These are phyloP conservation scores for Yponomeuta evonymella DNA, from an alignment of 2,888 invertebrate species.

Conservation along the genomic window DNA sequence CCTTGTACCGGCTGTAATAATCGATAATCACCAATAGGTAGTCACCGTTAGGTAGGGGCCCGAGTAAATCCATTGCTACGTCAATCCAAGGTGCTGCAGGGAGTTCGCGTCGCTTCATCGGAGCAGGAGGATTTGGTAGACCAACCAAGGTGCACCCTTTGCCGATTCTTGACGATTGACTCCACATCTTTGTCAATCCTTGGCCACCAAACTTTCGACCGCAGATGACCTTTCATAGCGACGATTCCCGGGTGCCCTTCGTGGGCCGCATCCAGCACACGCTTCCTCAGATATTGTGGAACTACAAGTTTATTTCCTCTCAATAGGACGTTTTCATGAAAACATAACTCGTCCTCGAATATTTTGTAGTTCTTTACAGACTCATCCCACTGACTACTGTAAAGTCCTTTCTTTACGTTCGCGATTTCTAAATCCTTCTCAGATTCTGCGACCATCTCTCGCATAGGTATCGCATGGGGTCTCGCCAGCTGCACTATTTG, in stretches of 20 bases:
- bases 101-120: constrained; percentile 26
- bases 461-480: constrained; percentile 16
- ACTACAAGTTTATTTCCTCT: constrained; percentile 14
- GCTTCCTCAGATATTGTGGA: constrained; percentile 16
- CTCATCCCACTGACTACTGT: constrained; percentile 15
- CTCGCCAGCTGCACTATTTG: constrained; percentile 14
- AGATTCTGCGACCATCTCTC: constrained; percentile 6
- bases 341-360: constrained; percentile 13
- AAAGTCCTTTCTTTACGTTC: constrained; percentile 18
- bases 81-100: constrained; percentile 27
- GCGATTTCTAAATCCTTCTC: constrained; percentile 14
- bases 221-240: constrained; percentile 21
- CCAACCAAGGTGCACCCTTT: constrained; percentile 24
- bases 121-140: constrained; percentile 21
- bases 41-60: constrained; percentile 28
- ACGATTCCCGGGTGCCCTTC: constrained; percentile 34
- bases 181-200: constrained; percentile 25
- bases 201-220: constrained; percentile 27
- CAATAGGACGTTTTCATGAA: constrained; percentile 7
- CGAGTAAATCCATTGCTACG: constrained; percentile 31
- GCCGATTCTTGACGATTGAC: constrained; percentile 21
- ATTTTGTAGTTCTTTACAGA: constrained; percentile 15
- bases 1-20: constrained; percentile 32
- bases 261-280: constrained; percentile 27
- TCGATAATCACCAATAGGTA: constrained; percentile 31